phyloP scores from a whole-genome alignment of 2,113 vertebrate genomes.

The Peucedramus taeniatus region DNA sequence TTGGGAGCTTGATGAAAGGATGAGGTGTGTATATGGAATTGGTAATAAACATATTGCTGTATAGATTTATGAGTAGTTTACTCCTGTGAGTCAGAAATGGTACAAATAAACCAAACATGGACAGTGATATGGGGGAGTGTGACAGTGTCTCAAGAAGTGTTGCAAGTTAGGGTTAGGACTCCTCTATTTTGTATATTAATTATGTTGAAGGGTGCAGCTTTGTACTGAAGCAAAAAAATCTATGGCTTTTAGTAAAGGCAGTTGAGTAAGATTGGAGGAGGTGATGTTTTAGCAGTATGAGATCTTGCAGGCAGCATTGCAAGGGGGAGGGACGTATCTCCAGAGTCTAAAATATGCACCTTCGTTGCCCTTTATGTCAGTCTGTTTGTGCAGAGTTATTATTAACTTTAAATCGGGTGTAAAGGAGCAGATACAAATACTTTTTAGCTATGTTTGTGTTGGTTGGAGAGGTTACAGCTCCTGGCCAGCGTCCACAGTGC shows the following conservation, averaged over 20 bases:
- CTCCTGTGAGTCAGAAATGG: not conserved
- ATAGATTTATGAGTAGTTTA: not conserved
- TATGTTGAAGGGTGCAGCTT: not conserved
- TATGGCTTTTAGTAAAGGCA: not conserved
- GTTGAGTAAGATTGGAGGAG: not conserved
- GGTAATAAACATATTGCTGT: not conserved
- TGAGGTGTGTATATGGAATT: not conserved
- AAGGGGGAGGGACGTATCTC: not conserved
- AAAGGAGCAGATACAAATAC: not conserved
- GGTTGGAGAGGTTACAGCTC: not conserved
- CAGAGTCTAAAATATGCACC: not conserved
- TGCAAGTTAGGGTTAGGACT: not conserved
- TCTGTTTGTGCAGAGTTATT: not conserved
- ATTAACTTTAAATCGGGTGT: not conserved
- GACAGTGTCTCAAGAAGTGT: not conserved
- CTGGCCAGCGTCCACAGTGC: not conserved
- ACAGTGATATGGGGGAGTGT: not conserved
- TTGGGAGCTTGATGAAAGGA: not conserved
- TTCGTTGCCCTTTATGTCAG: not conserved
- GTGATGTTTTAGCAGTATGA: not conserved
- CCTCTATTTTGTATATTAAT: not conserved
- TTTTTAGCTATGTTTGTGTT: not conserved
- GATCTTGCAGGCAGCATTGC: not conserved
- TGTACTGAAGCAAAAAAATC: not conserved
- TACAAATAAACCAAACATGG: not conserved